Evolutionary conservation across 2,888 invertebrate species (phyloP).

Genomic region (Sminthurinus aureus): DNA sequence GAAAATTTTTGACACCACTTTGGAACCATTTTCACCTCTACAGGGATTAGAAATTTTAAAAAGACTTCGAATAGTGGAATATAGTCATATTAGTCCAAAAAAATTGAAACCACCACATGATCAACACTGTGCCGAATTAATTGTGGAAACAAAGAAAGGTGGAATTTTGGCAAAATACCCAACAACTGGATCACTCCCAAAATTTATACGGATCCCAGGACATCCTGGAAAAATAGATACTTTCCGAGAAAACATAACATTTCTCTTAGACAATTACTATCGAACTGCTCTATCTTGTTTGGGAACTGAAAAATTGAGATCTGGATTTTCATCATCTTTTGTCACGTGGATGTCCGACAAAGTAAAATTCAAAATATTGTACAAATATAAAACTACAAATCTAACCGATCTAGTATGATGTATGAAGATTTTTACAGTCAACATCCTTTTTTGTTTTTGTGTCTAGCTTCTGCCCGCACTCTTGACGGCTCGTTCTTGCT

Average conservation of each 20-base stretch:
- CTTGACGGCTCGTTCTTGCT: background rate
- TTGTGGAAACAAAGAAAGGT: background rate
- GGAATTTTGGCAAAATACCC: slow-evolving; percentile 3
- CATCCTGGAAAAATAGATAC: background rate
- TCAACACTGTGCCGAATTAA: background rate
- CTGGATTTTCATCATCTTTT: slow-evolving; percentile 14
- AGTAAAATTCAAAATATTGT: background rate
- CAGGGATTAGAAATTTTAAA: background rate
- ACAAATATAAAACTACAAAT: too few relatives aligned
- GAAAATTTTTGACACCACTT: background rate
- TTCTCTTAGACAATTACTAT: slow-evolving; percentile 13
- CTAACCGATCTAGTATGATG: too few relatives aligned
- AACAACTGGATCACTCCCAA: background rate
- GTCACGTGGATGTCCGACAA: slow-evolving; percentile 28
- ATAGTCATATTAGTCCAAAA: background rate
- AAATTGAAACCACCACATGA: background rate
- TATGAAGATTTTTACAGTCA: too few relatives aligned
- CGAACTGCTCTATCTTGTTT: slow-evolving; percentile 5
- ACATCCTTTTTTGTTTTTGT: background rate
- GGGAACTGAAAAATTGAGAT: background rate
- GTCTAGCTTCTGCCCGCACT: background rate
- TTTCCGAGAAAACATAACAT: slow-evolving; percentile 11
- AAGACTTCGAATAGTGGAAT: background rate
- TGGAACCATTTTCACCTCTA: background rate
- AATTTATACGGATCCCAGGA: slow-evolving; percentile 8